Base-by-base conservation (phyloP, 2,113 vertebrate genomes). In the Aspiorhynchus laticeps region DNA sequence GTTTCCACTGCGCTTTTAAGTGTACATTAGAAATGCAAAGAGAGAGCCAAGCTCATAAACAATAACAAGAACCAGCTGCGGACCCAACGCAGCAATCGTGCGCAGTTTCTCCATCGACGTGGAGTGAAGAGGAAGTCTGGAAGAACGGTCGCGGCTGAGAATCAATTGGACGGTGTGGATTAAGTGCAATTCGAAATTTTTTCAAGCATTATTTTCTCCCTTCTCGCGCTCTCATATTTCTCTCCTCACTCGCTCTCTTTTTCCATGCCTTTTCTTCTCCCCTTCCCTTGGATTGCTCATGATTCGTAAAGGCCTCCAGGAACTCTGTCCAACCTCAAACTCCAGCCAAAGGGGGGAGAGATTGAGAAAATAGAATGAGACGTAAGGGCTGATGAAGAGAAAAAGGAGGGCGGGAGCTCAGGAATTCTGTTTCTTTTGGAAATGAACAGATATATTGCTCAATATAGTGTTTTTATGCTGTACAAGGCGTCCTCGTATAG, bases 361-460 rank as follows among this genome's bases (percentile, higher is more conserved):
- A 81, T 41, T 73, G 65, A 87, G 69, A 74, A 83, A 82, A 81
- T 48, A 75, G 38, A 87, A 63, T 61, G 69, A 82, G 65, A 87
- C 19, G 43, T 59, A 82, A 63, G 51, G 11, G 79, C 24, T 43
- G 53, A 87, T 56, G 56, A 51, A 88, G 56, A 77, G 83, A 28
- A 33, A 81, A 85, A 80, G 85, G 83, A 63, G 46, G 46, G 80
- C 84, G 71, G 74, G 89, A 80, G 83, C 87, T 88, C 81, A 76
- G 93, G 94, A 94, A 94, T 95, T 94, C 85, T 93, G 93, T 95
- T 95, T 94, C 92, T 93, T 94, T 95, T 95, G 93, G 93, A 94
- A 92, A 93, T 88, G 67, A 93, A 92, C 82, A 91, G 90, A 91
- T 89, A 84, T 90, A 90, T 89, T 61, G 53, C 51, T 80, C 78